phyloP scores from a whole-genome alignment of 1,140 invertebrate species.

The Druon quercuslanigerum region DNA sequence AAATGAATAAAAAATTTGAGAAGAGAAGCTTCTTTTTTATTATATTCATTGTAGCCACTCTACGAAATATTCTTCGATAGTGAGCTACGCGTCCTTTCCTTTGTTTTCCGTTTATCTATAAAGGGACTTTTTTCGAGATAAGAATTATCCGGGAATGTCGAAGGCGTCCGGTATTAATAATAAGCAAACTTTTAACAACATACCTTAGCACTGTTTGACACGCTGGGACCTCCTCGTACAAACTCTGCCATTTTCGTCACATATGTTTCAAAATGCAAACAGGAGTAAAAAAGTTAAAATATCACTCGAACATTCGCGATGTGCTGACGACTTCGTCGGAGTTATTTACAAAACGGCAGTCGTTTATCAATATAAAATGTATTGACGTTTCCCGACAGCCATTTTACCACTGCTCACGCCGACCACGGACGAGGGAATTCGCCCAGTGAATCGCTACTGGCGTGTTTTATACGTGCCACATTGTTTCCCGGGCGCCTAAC shows the following conservation, averaged over 20 bases:
- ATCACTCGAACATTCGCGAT: constrained; percentile 58
- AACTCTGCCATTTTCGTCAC: constrained; percentile 77
- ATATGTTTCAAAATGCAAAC: constrained; percentile 50
- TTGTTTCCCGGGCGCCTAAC: neutral
- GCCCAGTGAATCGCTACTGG: constrained; percentile 6
- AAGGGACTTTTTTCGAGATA: constrained; percentile 35
- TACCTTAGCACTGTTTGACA: constrained; percentile 75
- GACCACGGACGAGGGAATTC: neutral
- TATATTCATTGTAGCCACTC: neutral
- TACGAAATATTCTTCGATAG: neutral
- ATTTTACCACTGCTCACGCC: constrained; percentile 60
- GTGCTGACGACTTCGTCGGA: constrained; percentile 39
- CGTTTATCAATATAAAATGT: constrained; percentile 64
- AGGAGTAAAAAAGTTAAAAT: constrained; percentile 41
- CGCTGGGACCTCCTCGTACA: constrained; percentile 76
- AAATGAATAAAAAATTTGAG: neutral
- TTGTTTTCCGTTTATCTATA: constrained; percentile 32
- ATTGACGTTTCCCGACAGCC: constrained; percentile 73
- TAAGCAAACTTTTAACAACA: constrained; percentile 38
- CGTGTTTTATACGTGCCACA: constrained; percentile 1
- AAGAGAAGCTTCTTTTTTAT: neutral
- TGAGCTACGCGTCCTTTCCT: neutral
- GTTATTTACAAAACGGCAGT: constrained; percentile 61
- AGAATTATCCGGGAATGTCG: constrained; percentile 15
- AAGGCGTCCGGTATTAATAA: constrained; percentile 30